A percentile compares a stretch with the other conserved stretches of the same genome.
phyloP scores from a whole-genome alignment of 2,113 vertebrate genomes.

The Tetrax tetrax region DNA sequence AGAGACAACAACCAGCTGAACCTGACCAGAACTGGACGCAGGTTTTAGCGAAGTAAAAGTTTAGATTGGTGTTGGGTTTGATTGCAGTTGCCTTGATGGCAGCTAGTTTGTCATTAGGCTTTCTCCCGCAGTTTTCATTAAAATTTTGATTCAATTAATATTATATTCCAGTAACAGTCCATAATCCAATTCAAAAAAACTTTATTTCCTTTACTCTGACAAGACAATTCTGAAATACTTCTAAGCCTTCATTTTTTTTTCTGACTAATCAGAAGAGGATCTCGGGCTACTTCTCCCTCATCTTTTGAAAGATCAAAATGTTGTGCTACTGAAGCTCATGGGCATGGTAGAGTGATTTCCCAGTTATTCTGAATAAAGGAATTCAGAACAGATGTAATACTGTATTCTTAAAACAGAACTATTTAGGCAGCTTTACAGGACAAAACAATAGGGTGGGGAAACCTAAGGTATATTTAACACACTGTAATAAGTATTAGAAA shows the following conservation, averaged over 20 bases:
- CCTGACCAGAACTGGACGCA: background rate
- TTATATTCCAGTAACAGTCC: background rate
- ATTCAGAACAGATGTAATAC: background rate
- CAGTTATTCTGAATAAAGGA: background rate
- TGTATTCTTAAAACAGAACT: background rate
- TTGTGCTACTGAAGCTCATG: background rate
- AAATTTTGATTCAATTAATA: background rate
- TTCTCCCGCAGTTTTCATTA: background rate
- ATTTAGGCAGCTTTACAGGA: background rate
- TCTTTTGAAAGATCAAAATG: slow-evolving; percentile 1
- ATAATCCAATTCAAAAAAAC: background rate
- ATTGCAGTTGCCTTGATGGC: background rate
- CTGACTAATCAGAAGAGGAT: background rate
- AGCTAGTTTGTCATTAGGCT: background rate
- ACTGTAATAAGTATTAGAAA: background rate
- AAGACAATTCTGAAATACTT: background rate
- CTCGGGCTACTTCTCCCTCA: background rate
- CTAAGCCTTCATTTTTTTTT: background rate
- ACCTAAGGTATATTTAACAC: background rate
- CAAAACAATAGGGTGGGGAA: background rate
- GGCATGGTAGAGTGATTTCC: background rate
- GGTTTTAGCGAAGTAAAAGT: background rate
- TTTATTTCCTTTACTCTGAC: background rate
- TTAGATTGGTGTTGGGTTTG: background rate
- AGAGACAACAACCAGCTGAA: background rate